Percentiles rank a stretch among this genome's conserved stretches.
phyloP scores from a whole-genome alignment of 2,888 invertebrate genomes.

The Ecliptopera silaceata region DNA sequence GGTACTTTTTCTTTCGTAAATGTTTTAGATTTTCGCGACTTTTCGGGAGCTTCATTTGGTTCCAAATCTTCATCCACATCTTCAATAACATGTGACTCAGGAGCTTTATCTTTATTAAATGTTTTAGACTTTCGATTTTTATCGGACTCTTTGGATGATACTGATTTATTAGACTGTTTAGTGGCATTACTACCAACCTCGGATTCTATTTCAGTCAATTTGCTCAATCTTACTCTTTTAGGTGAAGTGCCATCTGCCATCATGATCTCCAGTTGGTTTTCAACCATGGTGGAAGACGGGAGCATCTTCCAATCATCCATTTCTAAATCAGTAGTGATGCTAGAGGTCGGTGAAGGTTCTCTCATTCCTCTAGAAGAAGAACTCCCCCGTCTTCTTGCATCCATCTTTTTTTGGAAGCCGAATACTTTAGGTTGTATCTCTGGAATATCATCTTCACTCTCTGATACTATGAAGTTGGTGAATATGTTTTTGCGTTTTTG shows the following conservation, averaged over 20 bases:
- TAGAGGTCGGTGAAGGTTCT: conserved; percentile 55
- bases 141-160: conserved; percentile 34
- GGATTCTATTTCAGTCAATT: conserved; percentile 51
- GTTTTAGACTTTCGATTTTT: conserved; percentile 38
- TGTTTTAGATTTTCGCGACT: conserved; percentile 20
- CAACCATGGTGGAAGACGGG: conserved; percentile 77
- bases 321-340: conserved; percentile 64
- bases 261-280: conserved; percentile 56
- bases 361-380: conserved; percentile 40
- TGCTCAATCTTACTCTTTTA: conserved; percentile 54
- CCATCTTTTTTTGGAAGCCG: conserved; percentile 51
- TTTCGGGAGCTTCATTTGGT: conserved; percentile 1
- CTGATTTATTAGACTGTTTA: conserved; percentile 43
- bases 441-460: conserved; percentile 69
- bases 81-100: not conserved
- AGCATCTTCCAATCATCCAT: conserved; percentile 69
- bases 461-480: conserved; percentile 64
- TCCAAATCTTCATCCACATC: conserved; percentile 2
- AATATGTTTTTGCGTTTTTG: conserved; percentile 68
- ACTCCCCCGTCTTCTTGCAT: conserved; percentile 35
- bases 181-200: conserved; percentile 34
- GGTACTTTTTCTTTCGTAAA: conserved; percentile 15
- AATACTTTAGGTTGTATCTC: conserved; percentile 65
- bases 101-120: conserved; percentile 22
- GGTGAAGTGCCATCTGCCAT: conserved; percentile 44